Evolutionary conservation across 2,113 vertebrate species (phyloP).

Genomic region (Orcinus orca): DNA sequence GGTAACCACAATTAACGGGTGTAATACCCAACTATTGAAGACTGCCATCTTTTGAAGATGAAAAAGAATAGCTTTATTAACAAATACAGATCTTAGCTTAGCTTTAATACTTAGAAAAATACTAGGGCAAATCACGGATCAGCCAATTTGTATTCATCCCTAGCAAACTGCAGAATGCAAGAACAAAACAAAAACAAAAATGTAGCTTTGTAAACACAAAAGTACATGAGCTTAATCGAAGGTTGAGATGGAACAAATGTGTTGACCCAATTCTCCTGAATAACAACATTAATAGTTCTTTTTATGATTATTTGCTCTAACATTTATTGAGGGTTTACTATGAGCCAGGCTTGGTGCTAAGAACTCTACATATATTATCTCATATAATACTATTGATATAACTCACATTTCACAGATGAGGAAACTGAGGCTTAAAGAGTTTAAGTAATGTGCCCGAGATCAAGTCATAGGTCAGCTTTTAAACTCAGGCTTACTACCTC

Average conservation of each 20-base stretch:
- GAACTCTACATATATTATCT: not conserved
- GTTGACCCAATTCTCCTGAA: not conserved
- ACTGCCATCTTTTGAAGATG: not conserved
- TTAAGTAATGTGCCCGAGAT: not conserved
- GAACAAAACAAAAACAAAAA: not conserved
- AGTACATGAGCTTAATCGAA: not conserved
- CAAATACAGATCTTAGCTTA: not conserved
- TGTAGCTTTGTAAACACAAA: not conserved
- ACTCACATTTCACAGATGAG: not conserved
- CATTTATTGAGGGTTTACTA: not conserved
- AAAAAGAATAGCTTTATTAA: not conserved
- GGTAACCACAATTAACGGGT: not conserved
- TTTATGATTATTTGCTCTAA: not conserved
- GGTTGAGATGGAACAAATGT: not conserved
- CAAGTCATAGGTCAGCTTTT: not conserved
- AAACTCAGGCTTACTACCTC: not conserved
- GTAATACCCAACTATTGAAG: not conserved
- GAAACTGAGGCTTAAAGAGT: not conserved
- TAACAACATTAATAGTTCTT: not conserved
- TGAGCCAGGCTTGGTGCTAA: not conserved
- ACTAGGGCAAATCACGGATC: not conserved
- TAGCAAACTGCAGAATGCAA: not conserved
- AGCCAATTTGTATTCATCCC: not conserved
- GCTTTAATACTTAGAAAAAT: conserved; percentile 19
- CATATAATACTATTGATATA: not conserved